These are phyloP conservation scores for Conops quadrifasciatus DNA, from an alignment of 2,888 invertebrate species.

Conservation along the genomic window DNA sequence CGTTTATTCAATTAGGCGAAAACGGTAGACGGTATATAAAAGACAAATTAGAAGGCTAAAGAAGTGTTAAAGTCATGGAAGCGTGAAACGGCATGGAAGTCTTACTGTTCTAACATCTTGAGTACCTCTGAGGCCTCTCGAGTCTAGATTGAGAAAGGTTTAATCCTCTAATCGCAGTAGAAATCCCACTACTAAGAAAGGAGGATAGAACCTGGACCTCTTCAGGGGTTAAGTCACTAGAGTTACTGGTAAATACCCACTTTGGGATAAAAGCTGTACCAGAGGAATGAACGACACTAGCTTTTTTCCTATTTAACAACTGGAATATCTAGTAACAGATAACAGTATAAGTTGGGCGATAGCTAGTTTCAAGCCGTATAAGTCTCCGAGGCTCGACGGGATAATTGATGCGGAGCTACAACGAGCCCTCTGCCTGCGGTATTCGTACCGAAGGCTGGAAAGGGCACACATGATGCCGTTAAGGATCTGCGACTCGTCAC, in stretches of 20 bases:
- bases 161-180: neutral
- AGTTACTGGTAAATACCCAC: neutral
- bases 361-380: too few species aligned
- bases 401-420: neutral
- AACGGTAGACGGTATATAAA: neutral
- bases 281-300: neutral
- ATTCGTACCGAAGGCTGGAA: neutral
- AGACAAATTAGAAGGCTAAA: neutral
- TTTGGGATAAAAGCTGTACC: neutral
- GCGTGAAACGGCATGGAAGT: neutral
- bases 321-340: neutral
- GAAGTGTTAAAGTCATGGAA: neutral
- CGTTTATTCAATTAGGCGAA: neutral
- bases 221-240: neutral
- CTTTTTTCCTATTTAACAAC: neutral
- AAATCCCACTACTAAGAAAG: neutral
- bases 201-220: neutral
- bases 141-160: neutral
- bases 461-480: neutral
- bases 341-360: too few species aligned
- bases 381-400: neutral
- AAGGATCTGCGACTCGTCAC: neutral
- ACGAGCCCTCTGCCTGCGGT: neutral
- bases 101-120: neutral
- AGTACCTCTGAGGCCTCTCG: neutral